A percentile compares a stretch with the other conserved stretches of the same genome.
phyloP scores from a whole-genome alignment of 2,797 vertebrate species.

The Melanotaenia maccullochi region DNA sequence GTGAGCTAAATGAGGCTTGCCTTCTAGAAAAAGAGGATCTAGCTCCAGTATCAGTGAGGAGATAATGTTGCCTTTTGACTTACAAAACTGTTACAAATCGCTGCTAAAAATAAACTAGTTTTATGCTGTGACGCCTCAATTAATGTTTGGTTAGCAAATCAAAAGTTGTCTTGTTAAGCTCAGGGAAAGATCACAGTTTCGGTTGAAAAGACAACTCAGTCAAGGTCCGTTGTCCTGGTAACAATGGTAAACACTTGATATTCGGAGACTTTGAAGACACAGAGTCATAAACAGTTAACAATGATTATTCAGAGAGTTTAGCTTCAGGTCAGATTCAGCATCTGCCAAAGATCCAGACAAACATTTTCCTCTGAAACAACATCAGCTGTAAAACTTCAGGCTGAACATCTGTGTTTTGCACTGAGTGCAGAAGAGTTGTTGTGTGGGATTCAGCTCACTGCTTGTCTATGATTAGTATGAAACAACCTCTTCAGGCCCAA shows the following conservation, averaged over 20 bases:
- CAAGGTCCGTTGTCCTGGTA: neutral
- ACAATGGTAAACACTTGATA: neutral
- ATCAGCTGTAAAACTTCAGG: no score
- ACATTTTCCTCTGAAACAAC: slow-evolving; percentile 17
- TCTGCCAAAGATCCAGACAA: slow-evolving; percentile 13
- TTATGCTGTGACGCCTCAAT: neutral
- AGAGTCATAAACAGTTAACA: neutral
- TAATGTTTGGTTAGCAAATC: neutral
- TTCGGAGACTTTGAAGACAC: neutral
- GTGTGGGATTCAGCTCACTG: slow-evolving; percentile 27
- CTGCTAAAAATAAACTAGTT: neutral
- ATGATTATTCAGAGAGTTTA: neutral
- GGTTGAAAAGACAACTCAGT: neutral
- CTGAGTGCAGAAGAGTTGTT: slow-evolving; percentile 20
- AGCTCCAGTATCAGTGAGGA: neutral
- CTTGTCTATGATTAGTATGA: slow-evolving; percentile 35
- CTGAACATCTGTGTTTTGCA: slow-evolving; percentile 1
- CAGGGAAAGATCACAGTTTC: neutral
- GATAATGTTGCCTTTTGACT: neutral
- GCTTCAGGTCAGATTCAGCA: slow-evolving; percentile 8
- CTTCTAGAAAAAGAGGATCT: neutral
- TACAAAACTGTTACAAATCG: neutral
- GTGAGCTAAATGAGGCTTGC: neutral
- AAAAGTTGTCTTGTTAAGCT: neutral
- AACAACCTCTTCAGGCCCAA: slow-evolving; percentile 20